These are phyloP conservation scores for Apostichopus japonicus DNA, from an alignment of 35 echinoderm and acorn worm species.

Conservation along the genomic window DNA sequence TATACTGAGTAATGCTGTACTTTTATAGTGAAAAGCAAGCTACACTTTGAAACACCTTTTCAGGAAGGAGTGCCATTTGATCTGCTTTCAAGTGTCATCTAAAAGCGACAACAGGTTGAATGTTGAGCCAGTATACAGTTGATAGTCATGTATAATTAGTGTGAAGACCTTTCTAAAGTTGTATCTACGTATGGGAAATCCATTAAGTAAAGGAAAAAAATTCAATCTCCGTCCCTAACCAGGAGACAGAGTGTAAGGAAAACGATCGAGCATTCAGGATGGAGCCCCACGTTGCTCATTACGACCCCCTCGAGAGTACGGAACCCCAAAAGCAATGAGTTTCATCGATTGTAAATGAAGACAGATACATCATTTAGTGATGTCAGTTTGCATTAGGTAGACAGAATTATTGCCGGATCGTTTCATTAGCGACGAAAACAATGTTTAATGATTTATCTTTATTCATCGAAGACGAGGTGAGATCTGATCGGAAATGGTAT, in stretches of 20 bases:
- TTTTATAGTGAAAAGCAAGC: too few species aligned
- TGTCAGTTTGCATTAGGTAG: neutral
- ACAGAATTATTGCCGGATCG: conserved; percentile 8
- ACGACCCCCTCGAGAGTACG: neutral
- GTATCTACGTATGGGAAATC: neutral
- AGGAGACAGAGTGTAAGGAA: neutral
- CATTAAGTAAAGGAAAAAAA: neutral
- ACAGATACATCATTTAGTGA: conserved; percentile 10
- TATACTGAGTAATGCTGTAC: too few species aligned
- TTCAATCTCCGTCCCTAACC: neutral
- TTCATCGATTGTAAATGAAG: conserved; percentile 9
- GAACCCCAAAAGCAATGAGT: conserved; percentile 16
- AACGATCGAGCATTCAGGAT: neutral
- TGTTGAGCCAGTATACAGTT: too few species aligned
- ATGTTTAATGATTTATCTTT: conserved; percentile 25
- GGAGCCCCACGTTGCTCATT: conserved; percentile 5
- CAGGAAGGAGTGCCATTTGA: too few species aligned
- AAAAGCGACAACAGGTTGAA: too few species aligned
- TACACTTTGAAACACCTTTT: too few species aligned
- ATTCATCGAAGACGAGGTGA: neutral
- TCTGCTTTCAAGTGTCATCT: too few species aligned
- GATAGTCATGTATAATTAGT: too few species aligned
- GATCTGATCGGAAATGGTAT: neutral
- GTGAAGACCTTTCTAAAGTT: neutral
- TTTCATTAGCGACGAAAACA: conserved; percentile 11